phyloP scores from a whole-genome alignment of 35 echinoderm and acorn worm genomes.

The Antedon bifida region DNA sequence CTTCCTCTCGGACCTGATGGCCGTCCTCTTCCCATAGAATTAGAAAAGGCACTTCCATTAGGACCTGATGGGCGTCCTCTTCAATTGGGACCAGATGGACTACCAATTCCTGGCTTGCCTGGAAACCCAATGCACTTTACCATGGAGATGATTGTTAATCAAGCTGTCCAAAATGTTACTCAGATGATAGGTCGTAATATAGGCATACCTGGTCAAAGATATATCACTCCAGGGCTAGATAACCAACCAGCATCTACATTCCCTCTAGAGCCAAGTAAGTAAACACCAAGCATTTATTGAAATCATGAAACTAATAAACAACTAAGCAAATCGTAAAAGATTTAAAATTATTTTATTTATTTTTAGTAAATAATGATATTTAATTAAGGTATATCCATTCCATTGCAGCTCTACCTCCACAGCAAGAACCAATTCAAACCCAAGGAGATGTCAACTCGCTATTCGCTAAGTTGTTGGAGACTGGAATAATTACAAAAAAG shows the following conservation, averaged over 20 bases:
- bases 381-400: background rate
- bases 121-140: background rate
- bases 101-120: background rate
- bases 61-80: background rate
- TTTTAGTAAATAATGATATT: too few relatives aligned
- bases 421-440: background rate
- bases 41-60: background rate
- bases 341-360: too few relatives aligned
- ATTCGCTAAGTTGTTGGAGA: constrained; percentile 1
- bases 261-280: background rate
- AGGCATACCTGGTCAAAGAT: background rate
- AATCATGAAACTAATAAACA: too few relatives aligned
- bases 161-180: background rate
- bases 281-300: too few relatives aligned
- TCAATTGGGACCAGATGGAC: background rate
- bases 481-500: constrained; percentile 5
- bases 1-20: background rate
- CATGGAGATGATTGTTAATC: background rate
- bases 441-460: constrained; percentile 6
- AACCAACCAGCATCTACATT: background rate
- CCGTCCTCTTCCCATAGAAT: background rate
- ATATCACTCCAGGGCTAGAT: background rate
- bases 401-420: background rate
- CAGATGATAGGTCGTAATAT: background rate
- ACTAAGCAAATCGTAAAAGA: too few relatives aligned